phyloP scores from a whole-genome alignment of 1,140 invertebrate species.

The Zaprionus inermis region DNA sequence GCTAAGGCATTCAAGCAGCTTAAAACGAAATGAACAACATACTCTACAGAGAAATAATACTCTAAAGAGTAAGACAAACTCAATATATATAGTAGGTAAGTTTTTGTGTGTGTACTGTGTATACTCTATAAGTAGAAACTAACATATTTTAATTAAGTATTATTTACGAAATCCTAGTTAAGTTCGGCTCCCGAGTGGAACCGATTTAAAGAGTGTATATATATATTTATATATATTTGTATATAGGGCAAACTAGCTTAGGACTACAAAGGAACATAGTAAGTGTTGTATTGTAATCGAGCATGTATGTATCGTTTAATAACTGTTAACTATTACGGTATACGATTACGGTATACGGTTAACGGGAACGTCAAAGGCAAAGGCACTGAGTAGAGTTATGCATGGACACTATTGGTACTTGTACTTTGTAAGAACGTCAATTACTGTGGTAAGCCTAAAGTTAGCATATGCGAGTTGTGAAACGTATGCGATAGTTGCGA shows the following conservation, averaged over 20 bases:
- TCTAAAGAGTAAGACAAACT: conserved; percentile 23
- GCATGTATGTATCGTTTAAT: conserved; percentile 11
- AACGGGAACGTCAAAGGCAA: conserved; percentile 34
- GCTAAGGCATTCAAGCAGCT: conserved; percentile 27
- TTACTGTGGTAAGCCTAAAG: conserved; percentile 41
- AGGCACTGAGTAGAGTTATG: conserved; percentile 31
- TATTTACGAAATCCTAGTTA: conserved; percentile 8
- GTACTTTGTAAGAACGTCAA: conserved; percentile 42
- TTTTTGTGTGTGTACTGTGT: conserved; percentile 22
- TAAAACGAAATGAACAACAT: conserved; percentile 8
- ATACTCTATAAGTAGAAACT: conserved; percentile 8
- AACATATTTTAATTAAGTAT: conserved; percentile 14
- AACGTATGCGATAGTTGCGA: conserved; percentile 36
- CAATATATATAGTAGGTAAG: neutral
- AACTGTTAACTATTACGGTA: conserved; percentile 15
- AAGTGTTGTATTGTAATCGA: conserved; percentile 11
- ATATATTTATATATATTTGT: conserved; percentile 11
- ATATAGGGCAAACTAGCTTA: conserved; percentile 30
- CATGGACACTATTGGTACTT: conserved; percentile 5
- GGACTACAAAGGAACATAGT: conserved; percentile 38
- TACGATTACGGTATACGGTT: conserved; percentile 12
- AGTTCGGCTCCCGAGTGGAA: conserved; percentile 25
- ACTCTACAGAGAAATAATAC: neutral
- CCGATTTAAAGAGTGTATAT: conserved; percentile 5
- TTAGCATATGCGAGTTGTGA: conserved; percentile 30